Conservation (phyloP, 2,797 vertebrate genomes). For the Aselliscus stoliczkanus region DNA sequence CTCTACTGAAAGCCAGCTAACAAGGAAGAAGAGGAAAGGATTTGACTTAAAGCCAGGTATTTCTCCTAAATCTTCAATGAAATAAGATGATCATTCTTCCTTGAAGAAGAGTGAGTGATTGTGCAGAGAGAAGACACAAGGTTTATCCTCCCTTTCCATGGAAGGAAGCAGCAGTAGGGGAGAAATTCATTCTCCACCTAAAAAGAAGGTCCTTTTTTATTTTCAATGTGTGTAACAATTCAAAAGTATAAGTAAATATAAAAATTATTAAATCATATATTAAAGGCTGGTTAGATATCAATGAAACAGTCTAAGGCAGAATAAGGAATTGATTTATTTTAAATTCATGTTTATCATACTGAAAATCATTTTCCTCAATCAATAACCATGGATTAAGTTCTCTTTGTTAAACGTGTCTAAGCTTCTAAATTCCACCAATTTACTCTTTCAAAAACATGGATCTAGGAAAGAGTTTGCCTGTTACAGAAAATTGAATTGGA, state of each 20-base stretch:
- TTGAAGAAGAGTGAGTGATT: background rate
- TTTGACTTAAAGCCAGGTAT: background rate
- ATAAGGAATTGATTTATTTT: background rate
- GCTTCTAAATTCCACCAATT: background rate
- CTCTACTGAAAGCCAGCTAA: background rate
- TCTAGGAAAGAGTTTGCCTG: background rate
- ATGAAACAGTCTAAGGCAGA: background rate
- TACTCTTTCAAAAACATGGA: background rate
- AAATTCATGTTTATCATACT: background rate
- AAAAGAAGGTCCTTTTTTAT: background rate
- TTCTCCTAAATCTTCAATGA: background rate
- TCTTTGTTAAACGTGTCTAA: background rate
- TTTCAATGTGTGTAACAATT: background rate
- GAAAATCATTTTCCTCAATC: background rate
- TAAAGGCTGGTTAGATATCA: background rate
- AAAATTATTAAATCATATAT: background rate
- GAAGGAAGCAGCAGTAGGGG: background rate
- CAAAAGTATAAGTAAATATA: background rate
- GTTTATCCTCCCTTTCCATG: background rate
- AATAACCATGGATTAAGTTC: background rate
- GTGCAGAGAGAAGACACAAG: background rate
- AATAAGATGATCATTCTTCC: background rate
- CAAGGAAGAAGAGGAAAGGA: background rate
- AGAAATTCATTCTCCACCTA: background rate
- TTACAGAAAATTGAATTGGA: background rate